A percentile compares a stretch with the other conserved stretches of the same genome.
Conservation (phyloP, 2,888 invertebrate genomes). For the Stenotaenia linearis region DNA sequence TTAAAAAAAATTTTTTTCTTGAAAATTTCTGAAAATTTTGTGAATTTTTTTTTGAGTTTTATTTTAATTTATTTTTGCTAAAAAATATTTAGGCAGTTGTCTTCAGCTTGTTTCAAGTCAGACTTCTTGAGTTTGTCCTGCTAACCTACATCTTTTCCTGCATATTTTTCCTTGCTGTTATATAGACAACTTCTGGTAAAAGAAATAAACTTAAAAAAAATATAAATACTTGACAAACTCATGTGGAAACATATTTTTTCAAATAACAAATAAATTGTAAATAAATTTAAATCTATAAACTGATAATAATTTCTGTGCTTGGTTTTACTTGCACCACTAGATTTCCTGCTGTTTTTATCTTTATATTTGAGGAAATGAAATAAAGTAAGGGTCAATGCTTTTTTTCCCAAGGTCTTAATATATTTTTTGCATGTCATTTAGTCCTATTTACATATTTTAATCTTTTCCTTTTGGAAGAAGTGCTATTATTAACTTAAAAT, state of each 20-base stretch:
- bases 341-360: background rate
- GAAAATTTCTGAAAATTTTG: too few species aligned
- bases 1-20: too few species aligned
- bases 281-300: background rate
- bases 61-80: background rate
- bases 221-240: background rate
- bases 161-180: background rate
- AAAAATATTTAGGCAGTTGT: background rate
- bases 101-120: background rate
- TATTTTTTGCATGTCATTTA: background rate
- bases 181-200: background rate
- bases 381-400: background rate
- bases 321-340: background rate
- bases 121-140: slow-evolving; percentile 9
- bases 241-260: background rate
- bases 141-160: background rate
- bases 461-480: background rate
- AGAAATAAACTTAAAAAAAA: background rate
- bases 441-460: background rate
- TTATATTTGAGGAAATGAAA: background rate
- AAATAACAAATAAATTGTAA: background rate
- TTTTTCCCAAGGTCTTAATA: background rate
- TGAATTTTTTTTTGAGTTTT: background rate
- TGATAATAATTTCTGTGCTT: background rate
- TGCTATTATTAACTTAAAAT: background rate